Evolutionary conservation across 2,113 vertebrate species (phyloP).

Genomic region (Gambusia affinis): DNA sequence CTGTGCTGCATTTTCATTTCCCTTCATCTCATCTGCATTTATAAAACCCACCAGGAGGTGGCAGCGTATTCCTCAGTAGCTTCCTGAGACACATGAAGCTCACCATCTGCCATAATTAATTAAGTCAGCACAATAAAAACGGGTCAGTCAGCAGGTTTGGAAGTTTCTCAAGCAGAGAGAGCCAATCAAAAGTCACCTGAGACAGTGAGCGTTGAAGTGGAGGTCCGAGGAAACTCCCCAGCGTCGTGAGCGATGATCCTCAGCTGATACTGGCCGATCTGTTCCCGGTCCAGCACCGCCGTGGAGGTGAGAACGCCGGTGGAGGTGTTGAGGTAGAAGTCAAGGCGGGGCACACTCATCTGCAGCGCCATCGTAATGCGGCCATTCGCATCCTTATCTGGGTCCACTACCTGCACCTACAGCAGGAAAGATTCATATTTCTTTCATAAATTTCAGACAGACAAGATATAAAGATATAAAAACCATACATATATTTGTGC

Average conservation of each 20-base stretch:
- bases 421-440: not conserved
- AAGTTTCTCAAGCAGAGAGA: constrained; percentile 22
- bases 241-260: constrained; percentile 89
- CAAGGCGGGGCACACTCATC: constrained; percentile 91
- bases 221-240: constrained; percentile 89
- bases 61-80: constrained; percentile 24
- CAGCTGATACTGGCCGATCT: constrained; percentile 86
- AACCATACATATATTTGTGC: not conserved
- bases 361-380: constrained; percentile 87
- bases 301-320: constrained; percentile 86
- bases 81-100: constrained; percentile 3
- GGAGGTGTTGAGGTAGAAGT: constrained; percentile 91
- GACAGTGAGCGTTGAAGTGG: constrained; percentile 93
- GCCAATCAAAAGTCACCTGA: constrained; percentile 78
- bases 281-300: constrained; percentile 87
- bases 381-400: constrained; percentile 90
- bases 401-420: constrained; percentile 91
- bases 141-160: constrained; percentile 13
- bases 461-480: not conserved
- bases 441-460: not conserved
- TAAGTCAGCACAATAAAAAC: constrained; percentile 5
- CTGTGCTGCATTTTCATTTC: not conserved
- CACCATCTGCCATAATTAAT: constrained; percentile 17
- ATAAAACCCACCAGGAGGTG: constrained; percentile 52
- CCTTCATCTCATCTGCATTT: constrained; percentile 6